phyloP scores from a whole-genome alignment of 2,113 vertebrate genomes.

The Lipophrys pholis region DNA sequence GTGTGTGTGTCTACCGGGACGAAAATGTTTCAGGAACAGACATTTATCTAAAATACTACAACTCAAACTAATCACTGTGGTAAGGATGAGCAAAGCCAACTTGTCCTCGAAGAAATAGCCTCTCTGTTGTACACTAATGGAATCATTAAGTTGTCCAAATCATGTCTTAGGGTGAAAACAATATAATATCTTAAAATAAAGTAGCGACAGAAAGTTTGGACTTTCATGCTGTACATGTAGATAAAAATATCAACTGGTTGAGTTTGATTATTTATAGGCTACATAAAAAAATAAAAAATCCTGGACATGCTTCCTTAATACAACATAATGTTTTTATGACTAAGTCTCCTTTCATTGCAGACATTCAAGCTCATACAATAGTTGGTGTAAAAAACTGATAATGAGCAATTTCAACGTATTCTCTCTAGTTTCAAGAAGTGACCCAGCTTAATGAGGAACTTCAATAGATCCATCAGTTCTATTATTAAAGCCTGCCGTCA shows the following conservation, averaged over 20 bases:
- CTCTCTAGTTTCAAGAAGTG: too few relatives aligned
- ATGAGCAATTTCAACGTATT: too few relatives aligned
- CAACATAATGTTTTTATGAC: background rate
- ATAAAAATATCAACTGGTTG: background rate
- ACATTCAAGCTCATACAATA: too few relatives aligned
- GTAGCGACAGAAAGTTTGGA: too few relatives aligned
- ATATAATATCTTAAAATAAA: too few relatives aligned
- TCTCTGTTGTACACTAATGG: conserved; percentile 13
- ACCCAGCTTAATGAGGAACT: too few relatives aligned
- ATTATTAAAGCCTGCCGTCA: too few relatives aligned
- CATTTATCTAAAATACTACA: conserved; percentile 21
- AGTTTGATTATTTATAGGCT: conserved; percentile 5
- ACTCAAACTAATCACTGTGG: conserved; percentile 30
- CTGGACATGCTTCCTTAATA: background rate
- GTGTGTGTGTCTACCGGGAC: background rate
- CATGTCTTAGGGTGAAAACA: background rate
- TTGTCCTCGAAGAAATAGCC: conserved; percentile 28
- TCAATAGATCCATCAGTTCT: too few relatives aligned
- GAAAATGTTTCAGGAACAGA: conserved; percentile 28
- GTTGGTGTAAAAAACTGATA: too few relatives aligned
- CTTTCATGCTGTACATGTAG: too few relatives aligned
- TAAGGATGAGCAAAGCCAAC: conserved; percentile 10
- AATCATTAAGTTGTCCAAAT: background rate
- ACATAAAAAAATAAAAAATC: background rate
- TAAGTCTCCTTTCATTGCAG: too few relatives aligned